These are phyloP conservation scores for Brachionus calyciflorus DNA, from an alignment of 1,140 invertebrate genomes.

Conservation along the genomic window DNA sequence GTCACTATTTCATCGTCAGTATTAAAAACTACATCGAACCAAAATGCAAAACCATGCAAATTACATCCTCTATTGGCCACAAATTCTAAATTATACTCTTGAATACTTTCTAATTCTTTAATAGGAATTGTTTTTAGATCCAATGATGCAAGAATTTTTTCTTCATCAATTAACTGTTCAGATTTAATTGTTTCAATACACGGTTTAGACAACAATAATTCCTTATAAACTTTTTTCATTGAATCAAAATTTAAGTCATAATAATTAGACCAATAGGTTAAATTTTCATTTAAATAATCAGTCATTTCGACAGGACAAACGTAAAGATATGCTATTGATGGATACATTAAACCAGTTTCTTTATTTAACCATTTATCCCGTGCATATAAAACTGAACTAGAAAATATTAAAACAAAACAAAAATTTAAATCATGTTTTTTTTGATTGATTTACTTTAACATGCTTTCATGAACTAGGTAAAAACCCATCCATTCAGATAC, in stretches of 20 bases:
- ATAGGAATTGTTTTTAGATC: slow-evolving; percentile 4
- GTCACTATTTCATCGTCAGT: slow-evolving; percentile 69
- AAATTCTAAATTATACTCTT: slow-evolving; percentile 44
- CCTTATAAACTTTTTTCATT: slow-evolving; percentile 6
- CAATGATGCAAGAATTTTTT: slow-evolving; percentile 32
- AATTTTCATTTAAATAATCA: slow-evolving; percentile 99
- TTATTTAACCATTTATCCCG: slow-evolving; percentile 85
- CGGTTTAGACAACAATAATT: not conserved
- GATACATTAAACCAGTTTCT: slow-evolving; percentile 77
- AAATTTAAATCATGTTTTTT: slow-evolving; percentile 4
- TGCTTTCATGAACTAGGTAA: slow-evolving; percentile 98
- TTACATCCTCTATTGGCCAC: not conserved
- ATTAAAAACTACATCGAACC: slow-evolving; percentile 99
- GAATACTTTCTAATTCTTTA: slow-evolving; percentile 31
- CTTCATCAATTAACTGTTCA: slow-evolving; percentile 37
- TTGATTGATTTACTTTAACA: slow-evolving; percentile 97
- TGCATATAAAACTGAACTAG: slow-evolving; percentile 84
- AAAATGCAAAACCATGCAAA: slow-evolving; percentile 93
- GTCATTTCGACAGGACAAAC: slow-evolving; percentile 92
- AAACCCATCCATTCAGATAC: slow-evolving; percentile 99
- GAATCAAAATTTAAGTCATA: slow-evolving; percentile 81
- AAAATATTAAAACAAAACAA: not conserved
- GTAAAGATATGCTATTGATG: slow-evolving; percentile 83
- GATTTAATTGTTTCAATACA: slow-evolving; percentile 17
- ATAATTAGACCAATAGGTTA: slow-evolving; percentile 89